Conservation (phyloP, 2,113 vertebrate species). For the Lepisosteus osseus region DNA sequence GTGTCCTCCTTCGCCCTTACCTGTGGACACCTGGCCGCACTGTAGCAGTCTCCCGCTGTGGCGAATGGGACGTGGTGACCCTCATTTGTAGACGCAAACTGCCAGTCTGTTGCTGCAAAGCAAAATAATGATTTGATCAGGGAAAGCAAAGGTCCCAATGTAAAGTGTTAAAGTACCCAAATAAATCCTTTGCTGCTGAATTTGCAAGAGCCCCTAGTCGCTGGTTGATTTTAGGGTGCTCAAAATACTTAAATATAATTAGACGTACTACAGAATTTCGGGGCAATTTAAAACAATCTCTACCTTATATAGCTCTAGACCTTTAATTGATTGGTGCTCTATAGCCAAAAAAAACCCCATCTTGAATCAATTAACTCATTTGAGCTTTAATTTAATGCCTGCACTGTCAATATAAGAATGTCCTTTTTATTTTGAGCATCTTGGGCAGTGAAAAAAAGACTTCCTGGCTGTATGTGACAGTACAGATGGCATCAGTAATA, state of each 20-base stretch:
- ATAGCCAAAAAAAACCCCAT: slow-evolving; percentile 47
- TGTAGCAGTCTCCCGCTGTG: slow-evolving; percentile 95
- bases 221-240: slow-evolving; percentile 30
- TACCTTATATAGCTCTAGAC: slow-evolving; percentile 30
- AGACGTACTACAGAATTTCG: slow-evolving; percentile 37
- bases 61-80: slow-evolving; percentile 88
- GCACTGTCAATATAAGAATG: background rate
- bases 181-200: too few relatives aligned
- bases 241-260: slow-evolving; percentile 37
- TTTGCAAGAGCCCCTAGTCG: too few relatives aligned
- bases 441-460: background rate
- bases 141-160: too few relatives aligned
- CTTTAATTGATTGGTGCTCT: slow-evolving; percentile 46
- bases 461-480: background rate
- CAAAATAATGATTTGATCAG: background rate
- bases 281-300: slow-evolving; percentile 40
- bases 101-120: slow-evolving; percentile 83
- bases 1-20: slow-evolving; percentile 55
- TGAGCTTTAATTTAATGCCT: slow-evolving; percentile 49
- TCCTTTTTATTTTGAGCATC: background rate
- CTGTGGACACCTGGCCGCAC: slow-evolving; percentile 88
- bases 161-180: too few relatives aligned
- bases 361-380: slow-evolving; percentile 70
- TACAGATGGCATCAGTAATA: background rate
- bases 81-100: slow-evolving; percentile 81